Percentiles rank a stretch among this genome's conserved stretches.
Conservation (phyloP, 2,113 vertebrate genomes). For the Ptilorrhoa leucosticta region DNA sequence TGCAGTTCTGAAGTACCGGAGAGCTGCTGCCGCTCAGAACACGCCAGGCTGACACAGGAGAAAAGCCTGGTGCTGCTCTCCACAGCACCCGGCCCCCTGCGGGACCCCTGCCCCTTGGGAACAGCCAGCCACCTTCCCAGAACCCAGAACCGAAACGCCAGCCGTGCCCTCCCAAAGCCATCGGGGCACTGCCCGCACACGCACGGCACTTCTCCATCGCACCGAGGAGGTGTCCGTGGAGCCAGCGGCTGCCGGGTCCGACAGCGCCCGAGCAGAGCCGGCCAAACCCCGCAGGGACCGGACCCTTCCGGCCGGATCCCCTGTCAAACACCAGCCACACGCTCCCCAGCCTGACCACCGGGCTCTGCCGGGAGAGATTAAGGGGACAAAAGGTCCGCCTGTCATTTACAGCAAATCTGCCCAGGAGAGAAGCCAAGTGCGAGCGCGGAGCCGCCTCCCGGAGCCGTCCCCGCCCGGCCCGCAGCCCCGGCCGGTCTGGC, state of each 20-base stretch:
- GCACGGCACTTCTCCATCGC: rapidly evolving
- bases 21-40: rapidly evolving
- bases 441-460: too few species aligned
- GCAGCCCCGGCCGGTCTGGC: background rate
- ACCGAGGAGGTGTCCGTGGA: background rate
- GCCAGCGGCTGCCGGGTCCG: background rate
- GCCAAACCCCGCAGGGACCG: rapidly evolving
- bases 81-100: rapidly evolving
- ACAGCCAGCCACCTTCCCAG: rapidly evolving
- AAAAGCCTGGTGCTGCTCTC: rapidly evolving
- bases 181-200: too few species aligned
- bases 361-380: background rate
- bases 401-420: background rate
- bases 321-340: rapidly evolving
- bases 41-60: rapidly evolving
- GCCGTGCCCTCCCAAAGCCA: rapidly evolving
- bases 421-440: background rate
- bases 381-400: background rate
- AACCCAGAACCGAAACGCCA: rapidly evolving
- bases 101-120: background rate
- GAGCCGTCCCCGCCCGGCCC: background rate
- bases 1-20: background rate
- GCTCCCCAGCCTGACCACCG: background rate
- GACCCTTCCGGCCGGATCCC: background rate
- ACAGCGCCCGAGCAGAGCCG: background rate